A percentile compares a stretch with the other conserved stretches of the same genome.
phyloP scores from a whole-genome alignment of 23 tunicate species.

The Styela clava region DNA sequence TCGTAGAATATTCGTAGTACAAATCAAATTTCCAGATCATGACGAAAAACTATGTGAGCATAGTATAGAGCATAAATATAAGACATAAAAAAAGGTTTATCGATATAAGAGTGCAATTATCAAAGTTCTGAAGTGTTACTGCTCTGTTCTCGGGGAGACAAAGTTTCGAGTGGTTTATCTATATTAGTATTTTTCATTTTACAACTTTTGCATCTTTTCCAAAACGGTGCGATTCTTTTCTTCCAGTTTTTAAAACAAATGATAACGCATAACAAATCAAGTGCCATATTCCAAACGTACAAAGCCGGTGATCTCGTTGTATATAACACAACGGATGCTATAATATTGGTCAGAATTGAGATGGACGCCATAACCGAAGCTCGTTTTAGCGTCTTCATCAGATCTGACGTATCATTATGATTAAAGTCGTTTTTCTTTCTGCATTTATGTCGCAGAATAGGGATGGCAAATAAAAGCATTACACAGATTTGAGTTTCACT shows the following conservation, averaged over 20 bases:
- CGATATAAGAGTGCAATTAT: too few species aligned
- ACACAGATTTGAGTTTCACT: neutral
- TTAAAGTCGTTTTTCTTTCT: neutral
- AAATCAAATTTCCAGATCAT: too few species aligned
- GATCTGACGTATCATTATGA: neutral
- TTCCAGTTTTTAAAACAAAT: neutral
- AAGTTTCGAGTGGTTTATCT: neutral
- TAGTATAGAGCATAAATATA: too few species aligned
- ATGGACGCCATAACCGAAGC: neutral
- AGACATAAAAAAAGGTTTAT: too few species aligned
- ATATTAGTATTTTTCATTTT: too few species aligned
- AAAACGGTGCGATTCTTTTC: neutral
- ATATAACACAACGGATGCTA: neutral
- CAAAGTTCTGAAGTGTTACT: too few species aligned
- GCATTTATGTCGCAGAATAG: neutral
- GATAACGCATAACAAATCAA: neutral
- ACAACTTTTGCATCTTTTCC: neutral
- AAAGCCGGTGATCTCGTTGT: neutral
- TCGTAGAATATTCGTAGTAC: too few species aligned
- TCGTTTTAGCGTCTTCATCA: neutral
- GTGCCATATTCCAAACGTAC: neutral
- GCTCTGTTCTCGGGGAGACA: too few species aligned
- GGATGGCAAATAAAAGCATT: neutral
- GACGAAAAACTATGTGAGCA: too few species aligned
- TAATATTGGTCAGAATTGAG: neutral